phyloP scores from a whole-genome alignment of 23 tunicate genomes.

The Ascidia mentula region DNA sequence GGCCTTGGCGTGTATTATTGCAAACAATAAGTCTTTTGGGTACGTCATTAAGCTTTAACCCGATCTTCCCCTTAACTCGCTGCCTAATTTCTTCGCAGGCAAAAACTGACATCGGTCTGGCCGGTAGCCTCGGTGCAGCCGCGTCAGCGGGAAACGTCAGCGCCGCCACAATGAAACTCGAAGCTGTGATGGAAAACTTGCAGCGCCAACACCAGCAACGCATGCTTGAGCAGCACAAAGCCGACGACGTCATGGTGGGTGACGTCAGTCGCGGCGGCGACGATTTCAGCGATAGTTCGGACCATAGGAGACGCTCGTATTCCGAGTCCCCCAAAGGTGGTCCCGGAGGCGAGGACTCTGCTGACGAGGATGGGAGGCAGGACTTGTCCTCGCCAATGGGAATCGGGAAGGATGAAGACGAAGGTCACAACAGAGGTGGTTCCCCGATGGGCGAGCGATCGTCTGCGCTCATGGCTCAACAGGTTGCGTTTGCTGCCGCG shows the following conservation, averaged over 20 bases:
- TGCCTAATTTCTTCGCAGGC: constrained; percentile 35
- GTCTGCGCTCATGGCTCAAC: constrained; percentile 56
- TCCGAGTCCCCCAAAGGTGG: constrained; percentile 28
- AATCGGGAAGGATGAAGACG: constrained; percentile 26
- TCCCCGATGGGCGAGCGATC: constrained; percentile 31
- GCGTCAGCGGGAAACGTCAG: constrained; percentile 25
- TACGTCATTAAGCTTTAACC: neutral
- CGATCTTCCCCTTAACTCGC: neutral
- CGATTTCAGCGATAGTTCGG: constrained; percentile 40
- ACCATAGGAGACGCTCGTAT: constrained; percentile 17
- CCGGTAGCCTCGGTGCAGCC: constrained; percentile 36
- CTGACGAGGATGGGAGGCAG: constrained; percentile 32
- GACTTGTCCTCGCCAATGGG: constrained; percentile 31
- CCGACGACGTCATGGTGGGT: constrained; percentile 45
- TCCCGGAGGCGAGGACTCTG: constrained; percentile 34
- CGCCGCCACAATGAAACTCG: constrained; percentile 75
- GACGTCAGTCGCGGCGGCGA: constrained; percentile 51
- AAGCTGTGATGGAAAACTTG: constrained; percentile 92
- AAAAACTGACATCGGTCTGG: constrained; percentile 74
- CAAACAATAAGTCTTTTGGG: neutral
- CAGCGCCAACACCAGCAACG: constrained; percentile 81
- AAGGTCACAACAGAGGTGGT: constrained; percentile 12
- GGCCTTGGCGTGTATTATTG: too few relatives aligned
- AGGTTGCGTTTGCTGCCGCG: constrained; percentile 75
- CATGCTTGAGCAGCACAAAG: constrained; percentile 36